phyloP scores from a whole-genome alignment of 2,797 vertebrate genomes.

The Potorous gilbertii region DNA sequence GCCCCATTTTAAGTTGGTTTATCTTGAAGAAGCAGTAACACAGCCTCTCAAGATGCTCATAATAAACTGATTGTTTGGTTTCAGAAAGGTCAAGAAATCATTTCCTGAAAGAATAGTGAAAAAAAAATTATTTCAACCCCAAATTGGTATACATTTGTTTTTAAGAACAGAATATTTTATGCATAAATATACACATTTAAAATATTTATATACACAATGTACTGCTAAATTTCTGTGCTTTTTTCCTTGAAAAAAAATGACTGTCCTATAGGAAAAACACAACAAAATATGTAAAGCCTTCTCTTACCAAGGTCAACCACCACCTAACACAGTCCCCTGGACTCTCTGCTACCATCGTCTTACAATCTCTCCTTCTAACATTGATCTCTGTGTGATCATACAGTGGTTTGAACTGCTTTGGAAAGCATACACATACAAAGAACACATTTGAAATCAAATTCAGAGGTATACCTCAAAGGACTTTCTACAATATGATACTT shows the following conservation, averaged over 20 bases:
- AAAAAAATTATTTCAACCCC: not conserved
- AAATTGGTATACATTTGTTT: not conserved
- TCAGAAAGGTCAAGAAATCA: conserved; percentile 22
- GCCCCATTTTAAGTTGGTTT: conserved; percentile 24
- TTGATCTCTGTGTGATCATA: not conserved
- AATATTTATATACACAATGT: not conserved
- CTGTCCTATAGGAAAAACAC: conserved; percentile 20
- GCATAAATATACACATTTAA: conserved; percentile 2
- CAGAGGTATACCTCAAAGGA: conserved; percentile 13
- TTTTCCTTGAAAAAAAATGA: conserved; percentile 15
- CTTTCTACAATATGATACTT: conserved; percentile 2
- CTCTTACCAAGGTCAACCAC: not conserved
- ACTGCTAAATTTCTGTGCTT: conserved; percentile 32
- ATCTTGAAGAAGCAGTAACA: conserved; percentile 33
- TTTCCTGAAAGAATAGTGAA: not conserved
- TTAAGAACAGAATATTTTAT: conserved; percentile 37
- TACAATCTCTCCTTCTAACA: not conserved
- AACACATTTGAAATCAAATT: conserved; percentile 19
- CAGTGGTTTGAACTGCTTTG: not conserved
- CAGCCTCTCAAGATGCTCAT: conserved; percentile 35
- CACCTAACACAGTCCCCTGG: not conserved
- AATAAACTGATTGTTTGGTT: not conserved
- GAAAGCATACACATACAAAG: conserved; percentile 24
- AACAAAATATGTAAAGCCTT: not conserved
- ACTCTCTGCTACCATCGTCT: not conserved